These are phyloP conservation scores for Marisa cornuarietis DNA, from an alignment of 1,140 invertebrate species.

Conservation along the genomic window DNA sequence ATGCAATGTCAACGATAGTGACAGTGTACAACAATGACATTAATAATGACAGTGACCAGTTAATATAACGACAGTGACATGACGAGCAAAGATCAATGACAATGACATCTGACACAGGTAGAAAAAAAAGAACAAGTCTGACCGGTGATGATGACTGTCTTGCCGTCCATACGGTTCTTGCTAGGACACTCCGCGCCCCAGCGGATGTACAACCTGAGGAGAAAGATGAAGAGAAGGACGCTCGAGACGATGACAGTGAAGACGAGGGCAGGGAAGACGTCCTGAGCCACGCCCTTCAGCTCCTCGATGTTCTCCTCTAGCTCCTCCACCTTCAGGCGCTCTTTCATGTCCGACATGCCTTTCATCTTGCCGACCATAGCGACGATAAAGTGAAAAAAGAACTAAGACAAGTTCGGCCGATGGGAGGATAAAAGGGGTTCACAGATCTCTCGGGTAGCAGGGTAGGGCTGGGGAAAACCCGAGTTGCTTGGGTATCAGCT, in stretches of 20 bases:
- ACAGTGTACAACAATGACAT: too few relatives aligned
- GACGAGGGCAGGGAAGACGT: slow-evolving; percentile 37
- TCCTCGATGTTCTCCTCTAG: slow-evolving; percentile 42
- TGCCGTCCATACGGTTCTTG: slow-evolving; percentile 52
- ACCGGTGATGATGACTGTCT: slow-evolving; percentile 60
- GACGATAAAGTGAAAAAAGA: too few relatives aligned
- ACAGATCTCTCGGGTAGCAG: too few relatives aligned
- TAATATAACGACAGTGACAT: background rate
- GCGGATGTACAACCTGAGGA: slow-evolving; percentile 49
- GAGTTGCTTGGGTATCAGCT: too few relatives aligned
- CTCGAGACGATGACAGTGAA: slow-evolving; percentile 40
- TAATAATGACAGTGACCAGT: too few relatives aligned
- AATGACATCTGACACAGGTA: background rate
- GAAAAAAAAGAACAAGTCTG: background rate
- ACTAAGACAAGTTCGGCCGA: too few relatives aligned
- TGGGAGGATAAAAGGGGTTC: too few relatives aligned
- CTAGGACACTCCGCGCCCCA: slow-evolving; percentile 45
- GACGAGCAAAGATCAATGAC: background rate
- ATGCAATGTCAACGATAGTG: too few relatives aligned
- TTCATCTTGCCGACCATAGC: too few relatives aligned
- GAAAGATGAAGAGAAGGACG: slow-evolving; percentile 45
- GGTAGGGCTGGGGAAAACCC: too few relatives aligned
- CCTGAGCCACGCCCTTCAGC: slow-evolving; percentile 37
- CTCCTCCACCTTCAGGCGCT: slow-evolving; percentile 37
- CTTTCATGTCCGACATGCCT: slow-evolving; percentile 23